phyloP scores from a whole-genome alignment of 2,797 vertebrate genomes.

The Crax fasciolata region DNA sequence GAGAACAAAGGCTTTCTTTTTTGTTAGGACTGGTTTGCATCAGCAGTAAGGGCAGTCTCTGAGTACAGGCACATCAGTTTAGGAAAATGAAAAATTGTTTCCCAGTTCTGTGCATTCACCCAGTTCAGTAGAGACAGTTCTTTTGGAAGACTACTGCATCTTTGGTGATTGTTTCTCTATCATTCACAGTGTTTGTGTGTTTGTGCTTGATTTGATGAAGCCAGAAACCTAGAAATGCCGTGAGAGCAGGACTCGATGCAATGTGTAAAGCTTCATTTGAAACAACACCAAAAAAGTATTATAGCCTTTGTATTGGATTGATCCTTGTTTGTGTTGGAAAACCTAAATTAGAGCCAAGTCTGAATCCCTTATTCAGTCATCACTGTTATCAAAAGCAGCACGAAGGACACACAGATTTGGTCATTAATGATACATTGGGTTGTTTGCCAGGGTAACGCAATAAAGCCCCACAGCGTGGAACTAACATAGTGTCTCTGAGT shows the following conservation, averaged over 20 bases:
- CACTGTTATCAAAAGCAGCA: not conserved
- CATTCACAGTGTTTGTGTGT: not conserved
- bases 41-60: not conserved
- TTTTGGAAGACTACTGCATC: not conserved
- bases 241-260: not conserved
- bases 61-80: not conserved
- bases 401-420: not conserved
- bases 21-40: not conserved
- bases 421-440: not conserved
- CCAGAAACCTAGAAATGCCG: not conserved
- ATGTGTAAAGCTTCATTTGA: not conserved
- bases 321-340: not conserved
- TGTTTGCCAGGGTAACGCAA: not conserved
- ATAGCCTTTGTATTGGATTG: not conserved
- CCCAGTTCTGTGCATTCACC: not conserved
- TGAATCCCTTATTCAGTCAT: not conserved
- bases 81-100: not conserved
- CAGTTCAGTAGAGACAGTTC: not conserved
- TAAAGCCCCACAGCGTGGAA: slow-evolving; percentile 54
- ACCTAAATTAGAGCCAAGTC: not conserved
- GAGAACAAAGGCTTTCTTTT: not conserved
- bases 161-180: not conserved
- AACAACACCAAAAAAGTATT: not conserved
- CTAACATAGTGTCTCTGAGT: not conserved
- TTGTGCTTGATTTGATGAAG: not conserved